A percentile compares a stretch with the other conserved stretches of the same genome.
Evolutionary conservation across 2,113 vertebrate species (phyloP).

Genomic region (Asarcornis scutulata): DNA sequence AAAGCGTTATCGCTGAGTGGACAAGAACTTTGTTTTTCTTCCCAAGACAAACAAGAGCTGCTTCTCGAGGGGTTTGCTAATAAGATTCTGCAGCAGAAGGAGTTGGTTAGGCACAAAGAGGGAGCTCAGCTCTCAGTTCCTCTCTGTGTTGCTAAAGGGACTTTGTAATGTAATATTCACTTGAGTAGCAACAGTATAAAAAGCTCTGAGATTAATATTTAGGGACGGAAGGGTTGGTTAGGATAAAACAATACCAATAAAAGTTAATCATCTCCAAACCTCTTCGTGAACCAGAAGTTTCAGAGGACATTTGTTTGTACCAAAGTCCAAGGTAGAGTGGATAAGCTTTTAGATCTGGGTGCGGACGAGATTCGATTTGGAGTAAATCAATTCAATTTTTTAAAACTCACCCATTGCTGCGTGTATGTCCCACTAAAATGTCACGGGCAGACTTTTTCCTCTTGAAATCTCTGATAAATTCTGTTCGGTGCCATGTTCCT

Average conservation of each 20-base stretch:
- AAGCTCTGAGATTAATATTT: background rate
- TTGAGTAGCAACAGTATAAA: background rate
- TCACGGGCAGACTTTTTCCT: background rate
- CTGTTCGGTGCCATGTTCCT: fast-evolving
- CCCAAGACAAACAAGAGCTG: background rate
- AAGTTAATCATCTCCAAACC: background rate
- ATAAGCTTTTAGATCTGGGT: background rate
- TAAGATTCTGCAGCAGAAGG: background rate
- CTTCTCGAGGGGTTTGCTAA: slow-evolving; percentile 15
- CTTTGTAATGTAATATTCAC: background rate
- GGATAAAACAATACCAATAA: background rate
- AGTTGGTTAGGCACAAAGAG: slow-evolving; percentile 3
- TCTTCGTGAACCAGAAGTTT: background rate
- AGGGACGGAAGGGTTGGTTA: background rate
- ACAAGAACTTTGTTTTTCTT: background rate
- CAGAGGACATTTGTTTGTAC: background rate
- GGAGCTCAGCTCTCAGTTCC: background rate
- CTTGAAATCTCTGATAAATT: background rate
- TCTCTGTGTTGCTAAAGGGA: background rate
- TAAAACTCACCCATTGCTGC: background rate
- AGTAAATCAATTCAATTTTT: background rate
- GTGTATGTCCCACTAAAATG: background rate
- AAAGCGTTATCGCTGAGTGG: background rate
- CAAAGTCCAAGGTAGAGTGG: background rate
- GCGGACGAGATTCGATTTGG: background rate